Base-by-base conservation (phyloP, 2,888 invertebrate genomes). In the Mythimna pallens region DNA sequence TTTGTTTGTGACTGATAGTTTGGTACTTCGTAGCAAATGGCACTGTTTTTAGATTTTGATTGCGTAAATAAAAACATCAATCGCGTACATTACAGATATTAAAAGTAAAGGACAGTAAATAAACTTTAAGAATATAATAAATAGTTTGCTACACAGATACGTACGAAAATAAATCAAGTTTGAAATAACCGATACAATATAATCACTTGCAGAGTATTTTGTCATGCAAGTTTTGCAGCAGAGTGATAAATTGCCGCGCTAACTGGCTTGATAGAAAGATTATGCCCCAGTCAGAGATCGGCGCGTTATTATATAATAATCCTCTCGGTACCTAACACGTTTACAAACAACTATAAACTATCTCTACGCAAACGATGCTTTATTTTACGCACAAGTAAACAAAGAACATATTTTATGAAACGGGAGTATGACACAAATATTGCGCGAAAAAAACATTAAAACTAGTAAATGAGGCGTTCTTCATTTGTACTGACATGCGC, bases 11-110 rank as follows among this genome's bases (percentile, higher is more conserved):
- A 82, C 70, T 70, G 34, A 63, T 58, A 63, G 25, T 80, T 74
- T 73, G 80, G 77, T 84, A 78, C 74, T 75, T 66, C 25, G 79
- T 86, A 81, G 74, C 78, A 72, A 84, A 86, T 87, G 86, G 87
- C 86, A 86, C 87, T 54, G 69, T 68, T 69, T 25, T 65, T 52
- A 61, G 36, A 58, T 50, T 61, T 65, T 57, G 12, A 22, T 40
- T 82, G 47, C 52, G 30, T 78, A 73, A 66, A 67, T n/a, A 61
- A 55, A 72, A 79, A 79, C 20, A 40, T 50, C 52, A 36, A 50
- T 22, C 20, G 22, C n/a, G 9, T 47, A 54, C 17, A 47, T 14
- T 30, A 50, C 30, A 25, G 10, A 40, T 12, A 40, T 40, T 40
- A 40, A 54, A 25, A 10, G 34, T 25, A 12, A 54, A 1, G 12